Evolutionary conservation across 2,888 invertebrate genomes (phyloP).

Genomic region (Ophion obscuratus): DNA sequence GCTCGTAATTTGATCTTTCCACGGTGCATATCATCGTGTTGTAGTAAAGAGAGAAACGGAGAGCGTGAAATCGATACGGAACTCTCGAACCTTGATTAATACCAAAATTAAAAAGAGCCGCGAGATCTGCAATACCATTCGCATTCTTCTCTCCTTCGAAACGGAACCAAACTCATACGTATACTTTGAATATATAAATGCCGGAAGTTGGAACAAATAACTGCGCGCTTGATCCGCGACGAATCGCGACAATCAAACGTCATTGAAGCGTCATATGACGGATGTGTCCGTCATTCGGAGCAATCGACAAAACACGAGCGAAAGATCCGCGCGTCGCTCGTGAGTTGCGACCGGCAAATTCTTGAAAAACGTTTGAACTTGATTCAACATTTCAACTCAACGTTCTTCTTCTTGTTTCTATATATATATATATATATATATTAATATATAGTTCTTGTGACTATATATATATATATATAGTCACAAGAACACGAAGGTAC

Average conservation of each 20-base stretch:
- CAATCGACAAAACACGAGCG: slow-evolving; percentile 40
- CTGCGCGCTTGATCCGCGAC: neutral
- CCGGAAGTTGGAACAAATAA: neutral
- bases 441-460: no score
- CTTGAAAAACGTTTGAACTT: slow-evolving; percentile 9
- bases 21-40: slow-evolving; percentile 29
- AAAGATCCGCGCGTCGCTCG: neutral
- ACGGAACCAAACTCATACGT: no score
- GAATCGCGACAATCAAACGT: slow-evolving; percentile 33
- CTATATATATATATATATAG: neutral
- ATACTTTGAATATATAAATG: neutral
- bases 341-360: slow-evolving; percentile 2
- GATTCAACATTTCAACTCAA: neutral
- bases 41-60: slow-evolving; percentile 2
- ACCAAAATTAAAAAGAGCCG: slow-evolving; percentile 38
- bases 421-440: no score
- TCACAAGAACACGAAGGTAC: neutral
- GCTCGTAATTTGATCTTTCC: slow-evolving; percentile 58
- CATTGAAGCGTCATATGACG: slow-evolving; percentile 35
- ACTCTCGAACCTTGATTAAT: slow-evolving; percentile 50
- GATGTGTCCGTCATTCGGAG: slow-evolving; percentile 40
- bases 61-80: slow-evolving; percentile 53
- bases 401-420: neutral
- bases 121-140: neutral
- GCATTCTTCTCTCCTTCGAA: no score